Evolutionary conservation across 1,140 invertebrate genomes (phyloP).

Genomic region (Glossosoma conforme): DNA sequence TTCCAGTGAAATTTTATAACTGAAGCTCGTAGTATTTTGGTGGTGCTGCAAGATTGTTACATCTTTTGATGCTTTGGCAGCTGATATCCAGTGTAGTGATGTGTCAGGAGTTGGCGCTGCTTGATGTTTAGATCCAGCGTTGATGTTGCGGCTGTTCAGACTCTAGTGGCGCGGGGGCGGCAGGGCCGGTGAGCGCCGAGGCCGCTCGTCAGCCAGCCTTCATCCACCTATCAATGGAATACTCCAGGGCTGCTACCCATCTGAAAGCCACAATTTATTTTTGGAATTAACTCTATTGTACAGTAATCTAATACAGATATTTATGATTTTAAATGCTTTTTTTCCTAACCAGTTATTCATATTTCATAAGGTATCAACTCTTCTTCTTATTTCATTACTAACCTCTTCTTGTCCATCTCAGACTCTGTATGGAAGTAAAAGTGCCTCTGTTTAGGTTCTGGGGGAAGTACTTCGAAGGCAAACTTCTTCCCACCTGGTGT

Average conservation of each 20-base stretch:
- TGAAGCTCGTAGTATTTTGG: too few relatives aligned
- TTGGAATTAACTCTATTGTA: too few relatives aligned
- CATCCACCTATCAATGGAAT: slow-evolving; percentile 94
- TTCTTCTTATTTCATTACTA: too few relatives aligned
- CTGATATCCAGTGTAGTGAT: too few relatives aligned
- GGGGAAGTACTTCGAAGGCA: slow-evolving; percentile 87
- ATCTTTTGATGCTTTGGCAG: too few relatives aligned
- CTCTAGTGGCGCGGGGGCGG: slow-evolving; percentile 9
- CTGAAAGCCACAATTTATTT: too few relatives aligned
- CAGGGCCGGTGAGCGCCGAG: slow-evolving; percentile 2
- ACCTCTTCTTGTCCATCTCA: slow-evolving; percentile 94
- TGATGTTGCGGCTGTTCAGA: slow-evolving; percentile 19
- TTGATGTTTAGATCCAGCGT: slow-evolving; percentile 25
- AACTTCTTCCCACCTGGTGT: slow-evolving; percentile 74
- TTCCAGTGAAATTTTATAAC: too few relatives aligned
- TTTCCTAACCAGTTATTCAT: too few relatives aligned
- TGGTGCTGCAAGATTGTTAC: background rate
- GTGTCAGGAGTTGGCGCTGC: too few relatives aligned
- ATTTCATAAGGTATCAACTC: too few relatives aligned
- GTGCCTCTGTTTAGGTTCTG: slow-evolving; percentile 77
- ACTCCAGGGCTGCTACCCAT: slow-evolving; percentile 90
- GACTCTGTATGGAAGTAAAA: slow-evolving; percentile 92
- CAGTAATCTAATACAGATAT: too few relatives aligned
- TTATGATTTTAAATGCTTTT: too few relatives aligned
- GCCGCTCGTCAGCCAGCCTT: slow-evolving; percentile 69